Percentiles rank a stretch among this genome's conserved stretches.
Evolutionary conservation across 1,140 invertebrate species (phyloP).

Genomic region (Brachionus calyciflorus): DNA sequence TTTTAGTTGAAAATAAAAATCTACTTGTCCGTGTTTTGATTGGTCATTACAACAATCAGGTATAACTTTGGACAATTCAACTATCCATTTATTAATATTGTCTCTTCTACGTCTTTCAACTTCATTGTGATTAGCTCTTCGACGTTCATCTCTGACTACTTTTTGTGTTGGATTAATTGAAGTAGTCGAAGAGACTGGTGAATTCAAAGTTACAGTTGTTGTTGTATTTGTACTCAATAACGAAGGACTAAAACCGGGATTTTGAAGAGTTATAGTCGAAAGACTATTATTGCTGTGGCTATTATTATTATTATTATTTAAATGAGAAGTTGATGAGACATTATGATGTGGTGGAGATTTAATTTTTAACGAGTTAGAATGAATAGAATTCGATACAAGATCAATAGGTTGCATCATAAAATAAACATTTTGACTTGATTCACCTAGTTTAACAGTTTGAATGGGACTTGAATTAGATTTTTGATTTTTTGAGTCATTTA

Average conservation of each 20-base stretch:
- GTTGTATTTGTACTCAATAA: background rate
- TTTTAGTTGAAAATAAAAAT: background rate
- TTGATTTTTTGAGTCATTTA: background rate
- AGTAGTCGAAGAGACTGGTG: constrained; percentile 6
- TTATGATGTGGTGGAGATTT: background rate
- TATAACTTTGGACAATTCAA: constrained; percentile 77
- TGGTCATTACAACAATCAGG: constrained; percentile 61
- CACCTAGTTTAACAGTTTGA: constrained; percentile 1
- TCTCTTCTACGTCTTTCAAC: constrained; percentile 68
- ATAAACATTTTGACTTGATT: constrained; percentile 33
- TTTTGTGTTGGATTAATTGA: constrained; percentile 44
- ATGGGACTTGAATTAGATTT: background rate
- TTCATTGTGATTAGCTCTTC: constrained; percentile 63
- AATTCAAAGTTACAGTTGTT: constrained; percentile 15
- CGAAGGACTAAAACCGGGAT: background rate
- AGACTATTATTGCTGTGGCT: background rate
- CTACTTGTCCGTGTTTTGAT: constrained; percentile 19
- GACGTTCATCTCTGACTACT: constrained; percentile 58
- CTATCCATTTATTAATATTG: constrained; percentile 94
- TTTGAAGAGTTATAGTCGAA: constrained; percentile 20
- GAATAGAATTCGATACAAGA: background rate
- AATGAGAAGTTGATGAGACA: background rate
- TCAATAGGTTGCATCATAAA: constrained; percentile 42
- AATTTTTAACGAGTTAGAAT: background rate
- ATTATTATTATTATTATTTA: too few species aligned